Base-by-base conservation (phyloP, 2,797 vertebrate species). In the Arnoldichthys spilopterus region DNA sequence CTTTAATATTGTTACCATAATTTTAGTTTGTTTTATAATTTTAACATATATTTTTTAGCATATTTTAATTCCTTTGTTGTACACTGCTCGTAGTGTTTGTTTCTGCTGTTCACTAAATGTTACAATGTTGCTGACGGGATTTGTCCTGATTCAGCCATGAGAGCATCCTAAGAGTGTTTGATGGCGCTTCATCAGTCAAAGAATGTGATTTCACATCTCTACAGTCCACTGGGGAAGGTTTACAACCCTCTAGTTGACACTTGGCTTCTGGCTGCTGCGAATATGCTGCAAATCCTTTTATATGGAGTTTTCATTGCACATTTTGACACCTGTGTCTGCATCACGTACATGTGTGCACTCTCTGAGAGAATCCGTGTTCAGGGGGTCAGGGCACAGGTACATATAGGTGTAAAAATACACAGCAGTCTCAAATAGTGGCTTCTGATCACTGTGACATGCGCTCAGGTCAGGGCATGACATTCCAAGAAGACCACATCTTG, bases 181-280 rank as follows among this genome's bases (percentile, higher is more conserved):
- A 63, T 63, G 61, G 18, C 34, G 26, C 59, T 62, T 32, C 34
- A 63, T 40, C 61, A 63, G 61, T 63, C 32, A 63, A 37, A 37
- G 61, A 37, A 37, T n/a, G 9, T 18, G 20, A 37, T 63, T 63
- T 34, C 30, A 32, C 59, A 18, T 30, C 59, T 62, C 30, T 8
- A 62, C 59, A 34, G 16, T n/a, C 61, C 32, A 22, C 43, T 15
- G 12, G 43, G 40, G 0, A 1, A 20, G 7, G 1, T 62, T 62
- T 20, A 34, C 28, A 22, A 3, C 16, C 8, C 18, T 63, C 61
- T 37, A 37, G 20, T 63, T 20, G 9, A 63, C 20, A 37, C 34
- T 37, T 63, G 56, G 24, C 56, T 22, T 56, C 4, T 13, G 53
- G 53, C 59, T 62, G 59, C 59, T 34, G 0, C 59, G n/a, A 28